Conservation (phyloP, 2,797 vertebrate genomes). For the Hemitrygon akajei region DNA sequence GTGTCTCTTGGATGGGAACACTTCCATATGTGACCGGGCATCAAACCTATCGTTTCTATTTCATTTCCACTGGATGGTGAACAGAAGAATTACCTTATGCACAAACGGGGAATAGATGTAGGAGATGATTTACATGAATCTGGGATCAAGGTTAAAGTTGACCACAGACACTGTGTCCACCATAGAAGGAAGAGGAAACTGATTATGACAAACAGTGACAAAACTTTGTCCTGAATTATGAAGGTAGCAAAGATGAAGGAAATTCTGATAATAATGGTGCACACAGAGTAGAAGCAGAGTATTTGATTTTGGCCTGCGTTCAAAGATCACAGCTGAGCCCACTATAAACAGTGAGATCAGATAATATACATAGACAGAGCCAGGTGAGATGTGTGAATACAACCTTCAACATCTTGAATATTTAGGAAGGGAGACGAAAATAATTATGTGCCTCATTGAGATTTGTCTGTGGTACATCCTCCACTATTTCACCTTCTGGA, state of each 20-base stretch:
- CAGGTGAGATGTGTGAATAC: not conserved
- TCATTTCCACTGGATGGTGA: not conserved
- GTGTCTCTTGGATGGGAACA: not conserved
- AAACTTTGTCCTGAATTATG: not conserved
- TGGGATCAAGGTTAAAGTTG: not conserved
- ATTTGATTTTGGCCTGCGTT: not conserved
- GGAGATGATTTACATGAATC: not conserved
- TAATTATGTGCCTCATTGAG: not conserved
- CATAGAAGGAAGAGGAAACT: not conserved
- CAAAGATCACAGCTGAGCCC: not conserved
- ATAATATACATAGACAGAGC: not conserved
- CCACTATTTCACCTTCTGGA: not conserved
- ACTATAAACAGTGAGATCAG: not conserved
- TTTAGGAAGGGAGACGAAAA: too few relatives aligned
- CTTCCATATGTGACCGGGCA: not conserved
- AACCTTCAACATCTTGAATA: not conserved
- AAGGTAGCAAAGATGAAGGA: too few relatives aligned
- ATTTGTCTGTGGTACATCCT: not conserved
- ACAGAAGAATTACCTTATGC: not conserved
- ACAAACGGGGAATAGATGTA: not conserved
- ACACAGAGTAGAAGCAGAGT: not conserved
- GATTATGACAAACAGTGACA: not conserved
- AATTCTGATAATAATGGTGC: not conserved
- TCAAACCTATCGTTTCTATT: not conserved
- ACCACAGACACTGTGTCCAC: not conserved